A percentile compares a stretch with the other conserved stretches of the same genome.
These are phyloP conservation scores for Luperina nickerlii DNA, from an alignment of 2,888 invertebrate species.

Conservation along the genomic window DNA sequence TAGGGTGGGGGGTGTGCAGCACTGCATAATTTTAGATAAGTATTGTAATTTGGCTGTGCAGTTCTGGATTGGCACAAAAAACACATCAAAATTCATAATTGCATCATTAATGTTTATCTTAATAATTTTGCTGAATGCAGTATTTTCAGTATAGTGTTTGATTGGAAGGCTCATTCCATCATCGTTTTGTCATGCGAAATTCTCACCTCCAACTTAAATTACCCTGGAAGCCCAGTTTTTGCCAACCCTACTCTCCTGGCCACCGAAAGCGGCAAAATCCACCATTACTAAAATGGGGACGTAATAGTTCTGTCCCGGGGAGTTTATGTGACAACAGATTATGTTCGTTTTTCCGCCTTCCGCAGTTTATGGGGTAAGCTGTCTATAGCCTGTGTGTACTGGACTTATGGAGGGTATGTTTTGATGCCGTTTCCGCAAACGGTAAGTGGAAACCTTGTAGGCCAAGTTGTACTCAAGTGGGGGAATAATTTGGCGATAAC, in stretches of 20 bases:
- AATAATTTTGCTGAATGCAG: no score
- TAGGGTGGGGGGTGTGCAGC: no score
- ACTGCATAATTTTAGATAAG: neutral
- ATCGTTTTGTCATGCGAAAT: neutral
- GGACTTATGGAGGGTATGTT: slow-evolving; percentile 22
- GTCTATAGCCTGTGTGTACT: slow-evolving; percentile 20
- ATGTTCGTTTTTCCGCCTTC: slow-evolving; percentile 53
- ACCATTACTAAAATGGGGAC: slow-evolving; percentile 59
- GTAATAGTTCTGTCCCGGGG: slow-evolving; percentile 53
- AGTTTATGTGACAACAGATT: slow-evolving; percentile 65
- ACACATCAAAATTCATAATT: no score
- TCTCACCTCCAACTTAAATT: neutral
- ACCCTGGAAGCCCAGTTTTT: slow-evolving; percentile 2
- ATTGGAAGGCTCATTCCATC: neutral
- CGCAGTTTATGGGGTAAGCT: slow-evolving; percentile 38
- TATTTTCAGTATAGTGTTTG: neutral
- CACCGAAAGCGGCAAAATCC: slow-evolving; percentile 30
- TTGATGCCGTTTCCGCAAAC: slow-evolving; percentile 16
- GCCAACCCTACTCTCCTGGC: slow-evolving; percentile 29
- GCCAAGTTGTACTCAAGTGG: slow-evolving; percentile 9
- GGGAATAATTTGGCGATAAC: slow-evolving; percentile 35
- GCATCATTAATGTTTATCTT: no score
- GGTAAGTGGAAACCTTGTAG: slow-evolving; percentile 19
- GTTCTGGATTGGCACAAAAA: neutral
- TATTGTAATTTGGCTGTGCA: neutral